Evolutionary conservation across 2,888 invertebrate species (phyloP).

Genomic region (Tridacna crocea): DNA sequence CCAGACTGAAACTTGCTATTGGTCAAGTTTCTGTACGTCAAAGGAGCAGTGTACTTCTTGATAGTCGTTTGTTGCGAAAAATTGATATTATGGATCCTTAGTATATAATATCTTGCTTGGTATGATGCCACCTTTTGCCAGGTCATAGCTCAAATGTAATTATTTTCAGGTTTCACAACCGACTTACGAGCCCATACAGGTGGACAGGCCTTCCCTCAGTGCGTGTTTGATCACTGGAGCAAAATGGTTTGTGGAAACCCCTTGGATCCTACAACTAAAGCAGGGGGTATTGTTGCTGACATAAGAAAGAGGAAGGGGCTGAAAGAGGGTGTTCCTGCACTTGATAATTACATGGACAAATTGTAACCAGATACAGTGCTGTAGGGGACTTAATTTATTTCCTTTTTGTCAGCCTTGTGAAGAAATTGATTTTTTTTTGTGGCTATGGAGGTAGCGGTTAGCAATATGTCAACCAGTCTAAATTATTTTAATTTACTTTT

Average conservation of each 20-base stretch:
- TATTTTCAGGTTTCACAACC: constrained; percentile 92
- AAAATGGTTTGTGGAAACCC: constrained; percentile 98
- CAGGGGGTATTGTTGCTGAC: constrained; percentile 87
- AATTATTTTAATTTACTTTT: background rate
- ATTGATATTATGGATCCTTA: no score
- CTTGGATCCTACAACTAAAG: constrained; percentile 87
- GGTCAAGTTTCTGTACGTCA: no score
- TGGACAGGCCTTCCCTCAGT: constrained; percentile 99
- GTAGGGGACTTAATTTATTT: background rate
- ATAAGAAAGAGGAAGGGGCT: constrained; percentile 99
- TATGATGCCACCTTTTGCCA: no score
- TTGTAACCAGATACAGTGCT: constrained; percentile 89
- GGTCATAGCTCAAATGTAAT: background rate
- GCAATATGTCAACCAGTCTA: background rate
- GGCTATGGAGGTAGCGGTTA: background rate
- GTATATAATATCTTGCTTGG: no score
- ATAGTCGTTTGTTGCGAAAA: no score
- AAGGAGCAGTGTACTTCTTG: no score
- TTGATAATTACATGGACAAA: constrained; percentile 98
- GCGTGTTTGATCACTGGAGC: constrained; percentile 99
- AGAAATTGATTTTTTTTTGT: background rate
- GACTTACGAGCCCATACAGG: constrained; percentile 98
- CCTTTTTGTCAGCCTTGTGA: background rate
- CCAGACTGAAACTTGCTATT: no score
- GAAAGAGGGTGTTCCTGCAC: constrained; percentile 98